These are phyloP conservation scores for Helarctos malayanus DNA, from an alignment of 2,797 vertebrate genomes.

Conservation along the genomic window DNA sequence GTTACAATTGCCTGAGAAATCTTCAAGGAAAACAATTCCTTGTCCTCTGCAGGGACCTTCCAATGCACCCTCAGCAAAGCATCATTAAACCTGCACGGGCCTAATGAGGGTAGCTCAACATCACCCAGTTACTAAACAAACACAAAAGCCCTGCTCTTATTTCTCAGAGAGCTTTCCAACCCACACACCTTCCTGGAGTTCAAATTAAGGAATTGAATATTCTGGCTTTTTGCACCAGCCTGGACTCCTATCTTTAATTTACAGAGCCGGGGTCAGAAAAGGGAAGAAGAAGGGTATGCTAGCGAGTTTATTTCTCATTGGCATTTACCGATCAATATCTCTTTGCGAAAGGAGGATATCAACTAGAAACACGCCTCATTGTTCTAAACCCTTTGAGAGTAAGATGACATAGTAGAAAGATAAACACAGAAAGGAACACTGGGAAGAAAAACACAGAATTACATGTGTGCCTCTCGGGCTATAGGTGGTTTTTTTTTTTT, in stretches of 20 bases:
- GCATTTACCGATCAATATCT: not conserved
- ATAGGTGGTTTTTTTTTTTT: not conserved
- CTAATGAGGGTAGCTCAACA: constrained; percentile 71
- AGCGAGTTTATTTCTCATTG: not conserved
- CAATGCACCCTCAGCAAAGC: constrained; percentile 37
- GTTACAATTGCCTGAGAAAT: constrained; percentile 62
- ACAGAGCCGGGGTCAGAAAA: not conserved
- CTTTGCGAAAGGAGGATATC: not conserved
- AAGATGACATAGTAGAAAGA: not conserved
- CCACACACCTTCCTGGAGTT: constrained; percentile 58
- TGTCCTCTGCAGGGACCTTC: constrained; percentile 59
- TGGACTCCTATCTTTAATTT: not conserved
- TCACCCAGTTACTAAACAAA: constrained; percentile 72
- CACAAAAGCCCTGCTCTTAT: constrained; percentile 42
- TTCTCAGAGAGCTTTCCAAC: constrained; percentile 48
- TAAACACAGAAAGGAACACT: not conserved
- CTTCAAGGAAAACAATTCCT: constrained; percentile 62
- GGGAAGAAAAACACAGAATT: not conserved
- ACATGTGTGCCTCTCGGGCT: not conserved
- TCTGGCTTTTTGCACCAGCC: not conserved
- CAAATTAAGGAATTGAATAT: constrained; percentile 58
- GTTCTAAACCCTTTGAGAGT: not conserved
- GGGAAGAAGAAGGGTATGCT: not conserved
- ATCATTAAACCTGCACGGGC: constrained; percentile 75
- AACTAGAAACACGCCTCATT: not conserved